Conservation (phyloP, 2,113 vertebrate species). For the Cyrtonyx montezumae region DNA sequence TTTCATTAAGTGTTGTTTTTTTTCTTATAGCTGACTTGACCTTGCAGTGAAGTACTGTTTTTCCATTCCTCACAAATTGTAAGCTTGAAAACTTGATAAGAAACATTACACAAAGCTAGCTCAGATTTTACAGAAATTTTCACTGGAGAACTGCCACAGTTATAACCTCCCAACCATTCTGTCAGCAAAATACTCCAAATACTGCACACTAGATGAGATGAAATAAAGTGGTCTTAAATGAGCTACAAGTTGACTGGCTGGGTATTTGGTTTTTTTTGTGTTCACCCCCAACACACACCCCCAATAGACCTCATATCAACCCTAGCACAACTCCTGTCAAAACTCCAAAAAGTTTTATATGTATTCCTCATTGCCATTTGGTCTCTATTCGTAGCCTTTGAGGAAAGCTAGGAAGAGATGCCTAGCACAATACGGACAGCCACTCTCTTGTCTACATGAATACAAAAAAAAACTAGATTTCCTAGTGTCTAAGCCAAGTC, state of each 20-base stretch:
- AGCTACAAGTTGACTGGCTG: neutral
- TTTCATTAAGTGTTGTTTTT: neutral
- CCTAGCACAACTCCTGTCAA: neutral
- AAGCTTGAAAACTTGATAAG: neutral
- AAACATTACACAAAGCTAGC: neutral
- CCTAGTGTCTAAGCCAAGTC: neutral
- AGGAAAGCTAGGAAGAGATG: neutral
- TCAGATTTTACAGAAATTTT: slow-evolving; percentile 5
- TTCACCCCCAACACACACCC: no score
- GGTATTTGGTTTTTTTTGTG: neutral
- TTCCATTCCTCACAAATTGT: neutral
- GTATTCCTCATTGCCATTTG: neutral
- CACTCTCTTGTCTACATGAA: neutral
- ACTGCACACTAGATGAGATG: neutral
- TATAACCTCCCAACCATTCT: neutral
- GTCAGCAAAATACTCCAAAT: neutral
- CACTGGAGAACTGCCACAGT: neutral
- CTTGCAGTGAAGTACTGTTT: neutral
- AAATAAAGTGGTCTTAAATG: neutral
- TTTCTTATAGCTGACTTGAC: neutral
- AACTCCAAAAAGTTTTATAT: neutral
- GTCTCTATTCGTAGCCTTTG: neutral
- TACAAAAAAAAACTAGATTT: neutral
- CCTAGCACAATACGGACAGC: neutral
- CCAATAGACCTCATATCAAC: neutral